Evolutionary conservation across 2,797 vertebrate species (phyloP).

Genomic region (Urosaurus nigricauda): DNA sequence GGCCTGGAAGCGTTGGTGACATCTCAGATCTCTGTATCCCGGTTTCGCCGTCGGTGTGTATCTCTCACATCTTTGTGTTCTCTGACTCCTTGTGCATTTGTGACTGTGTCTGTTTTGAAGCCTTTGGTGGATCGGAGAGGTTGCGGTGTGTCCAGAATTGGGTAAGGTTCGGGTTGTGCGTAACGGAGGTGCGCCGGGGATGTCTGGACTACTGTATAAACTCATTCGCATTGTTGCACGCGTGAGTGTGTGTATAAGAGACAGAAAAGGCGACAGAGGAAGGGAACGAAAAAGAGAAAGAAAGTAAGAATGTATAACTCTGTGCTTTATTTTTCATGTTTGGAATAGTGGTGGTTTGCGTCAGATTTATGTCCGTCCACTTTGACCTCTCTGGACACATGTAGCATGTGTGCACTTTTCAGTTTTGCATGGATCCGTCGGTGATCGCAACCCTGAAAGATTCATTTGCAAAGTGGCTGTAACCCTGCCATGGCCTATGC

Average conservation of each 20-base stretch:
- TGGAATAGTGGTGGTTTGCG: neutral
- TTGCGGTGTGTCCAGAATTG: too few relatives aligned
- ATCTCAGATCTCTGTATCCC: neutral
- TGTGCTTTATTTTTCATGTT: neutral
- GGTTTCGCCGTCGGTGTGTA: neutral
- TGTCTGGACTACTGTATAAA: neutral
- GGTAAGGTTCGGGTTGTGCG: neutral
- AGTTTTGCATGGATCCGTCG: too few relatives aligned
- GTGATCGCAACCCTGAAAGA: neutral
- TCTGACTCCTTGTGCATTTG: neutral
- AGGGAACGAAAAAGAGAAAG: neutral
- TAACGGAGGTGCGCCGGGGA: fast-evolving
- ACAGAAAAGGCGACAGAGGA: neutral
- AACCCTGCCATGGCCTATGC: too few relatives aligned
- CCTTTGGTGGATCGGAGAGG: neutral
- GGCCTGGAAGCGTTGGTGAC: neutral
- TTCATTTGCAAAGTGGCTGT: too few relatives aligned
- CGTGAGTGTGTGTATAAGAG: neutral
- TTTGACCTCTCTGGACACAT: neutral
- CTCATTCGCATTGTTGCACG: neutral
- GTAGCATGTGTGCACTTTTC: neutral
- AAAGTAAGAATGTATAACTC: neutral
- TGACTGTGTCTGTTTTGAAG: neutral
- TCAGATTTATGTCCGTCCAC: neutral
- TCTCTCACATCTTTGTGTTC: too few relatives aligned